Conservation (phyloP, 2,113 vertebrate species). For the Astatoreochromis straeleni region DNA sequence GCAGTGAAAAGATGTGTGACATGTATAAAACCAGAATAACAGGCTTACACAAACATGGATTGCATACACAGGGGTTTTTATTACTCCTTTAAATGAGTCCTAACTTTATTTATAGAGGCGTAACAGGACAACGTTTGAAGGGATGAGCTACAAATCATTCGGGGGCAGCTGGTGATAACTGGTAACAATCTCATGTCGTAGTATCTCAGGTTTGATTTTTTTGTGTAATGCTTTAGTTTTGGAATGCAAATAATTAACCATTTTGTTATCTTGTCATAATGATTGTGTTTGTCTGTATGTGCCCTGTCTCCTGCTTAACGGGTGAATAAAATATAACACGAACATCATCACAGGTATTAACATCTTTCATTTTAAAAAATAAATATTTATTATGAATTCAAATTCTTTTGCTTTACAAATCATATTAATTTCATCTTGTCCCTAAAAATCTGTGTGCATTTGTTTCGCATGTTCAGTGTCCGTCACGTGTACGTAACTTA, state of each 20-base stretch:
- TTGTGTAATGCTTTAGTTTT: background rate
- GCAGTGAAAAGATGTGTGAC: background rate
- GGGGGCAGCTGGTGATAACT: background rate
- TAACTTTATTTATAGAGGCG: background rate
- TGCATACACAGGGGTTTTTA: background rate
- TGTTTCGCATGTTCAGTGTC: background rate
- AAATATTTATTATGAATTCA: background rate
- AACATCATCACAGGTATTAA: background rate
- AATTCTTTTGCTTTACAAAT: background rate
- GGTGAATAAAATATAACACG: background rate
- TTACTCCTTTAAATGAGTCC: background rate
- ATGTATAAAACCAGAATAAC: background rate
- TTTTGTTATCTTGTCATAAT: background rate
- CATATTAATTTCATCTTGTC: background rate
- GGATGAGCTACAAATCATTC: background rate
- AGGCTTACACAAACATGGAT: background rate
- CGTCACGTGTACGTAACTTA: background rate
- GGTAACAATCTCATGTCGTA: background rate
- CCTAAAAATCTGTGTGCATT: background rate
- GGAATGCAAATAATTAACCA: background rate
- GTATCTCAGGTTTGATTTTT: background rate
- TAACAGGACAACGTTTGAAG: background rate
- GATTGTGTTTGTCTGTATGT: background rate
- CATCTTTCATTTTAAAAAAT: background rate
- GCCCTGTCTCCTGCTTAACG: background rate